phyloP scores from a whole-genome alignment of 1,140 invertebrate genomes.

The Drosophila gunungcola region DNA sequence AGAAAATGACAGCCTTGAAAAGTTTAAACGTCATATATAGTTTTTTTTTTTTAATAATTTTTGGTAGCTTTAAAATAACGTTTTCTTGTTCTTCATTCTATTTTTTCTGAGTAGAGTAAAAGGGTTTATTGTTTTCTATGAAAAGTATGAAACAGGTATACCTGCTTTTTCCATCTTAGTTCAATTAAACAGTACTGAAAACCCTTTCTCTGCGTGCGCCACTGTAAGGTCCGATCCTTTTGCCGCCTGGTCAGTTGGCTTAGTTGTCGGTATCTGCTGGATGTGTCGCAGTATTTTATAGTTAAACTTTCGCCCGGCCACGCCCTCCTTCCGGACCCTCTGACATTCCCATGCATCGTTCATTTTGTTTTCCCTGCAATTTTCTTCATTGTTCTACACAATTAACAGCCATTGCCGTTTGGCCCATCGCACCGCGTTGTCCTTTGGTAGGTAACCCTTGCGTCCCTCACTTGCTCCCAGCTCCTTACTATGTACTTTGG shows the following conservation, averaged over 20 bases:
- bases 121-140: no score
- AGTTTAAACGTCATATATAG: no score
- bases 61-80: no score
- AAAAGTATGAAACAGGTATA: no score
- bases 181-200: no score
- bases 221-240: not conserved
- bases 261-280: slow-evolving; percentile 47
- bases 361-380: slow-evolving; percentile 81
- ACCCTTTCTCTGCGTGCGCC: not conserved
- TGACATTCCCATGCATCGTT: slow-evolving; percentile 67
- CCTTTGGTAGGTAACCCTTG: not conserved
- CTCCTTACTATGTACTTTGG: slow-evolving; percentile 25
- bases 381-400: slow-evolving; percentile 81
- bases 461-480: not conserved
- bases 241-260: slow-evolving; percentile 35
- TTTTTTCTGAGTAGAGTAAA: no score
- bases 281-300: slow-evolving; percentile 70
- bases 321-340: slow-evolving; percentile 31
- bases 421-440: not conserved
- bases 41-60: no score
- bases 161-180: no score
- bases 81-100: no score
- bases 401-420: slow-evolving; percentile 70
- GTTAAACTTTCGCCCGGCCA: slow-evolving; percentile 52
- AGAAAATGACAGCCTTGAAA: no score